Base-by-base conservation (phyloP, 2,888 invertebrate species). In the Trachelus troglodyta region DNA sequence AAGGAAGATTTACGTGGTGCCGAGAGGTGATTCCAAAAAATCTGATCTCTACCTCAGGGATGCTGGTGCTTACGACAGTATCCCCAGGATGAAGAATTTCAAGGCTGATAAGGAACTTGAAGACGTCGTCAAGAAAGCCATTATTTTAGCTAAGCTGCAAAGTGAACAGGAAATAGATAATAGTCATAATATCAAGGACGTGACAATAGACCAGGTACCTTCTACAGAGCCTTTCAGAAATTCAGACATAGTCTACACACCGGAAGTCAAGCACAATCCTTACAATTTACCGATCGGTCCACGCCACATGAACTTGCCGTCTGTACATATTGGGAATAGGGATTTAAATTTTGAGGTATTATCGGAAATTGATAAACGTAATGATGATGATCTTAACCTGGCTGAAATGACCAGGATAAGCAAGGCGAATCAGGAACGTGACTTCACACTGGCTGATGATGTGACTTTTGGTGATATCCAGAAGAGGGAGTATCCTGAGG, bases 51-150 rank as follows among this genome's bases (percentile, higher is more conserved):
- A 40, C 40, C 15, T 15, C 40, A 15, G 40, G 15, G 40, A 40
- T 15, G 74, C 11, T 15, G 74, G 34, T 33, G 6, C 12, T 12
- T 30, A 69, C 12, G 69, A 69, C 3, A n/a, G 30, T 23, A 12
- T 12, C 4, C n/a, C 69, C 12, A 69, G 12, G 69, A 15, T 15
- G 71, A 12, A 40, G 0, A 40, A 35, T 74, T 23, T 34, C 15
- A 37, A 75, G 23, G 56, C 68, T 30, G 81, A 81, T 33, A 37
- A 56, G 11, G 78, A 79, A 12, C 73, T 82, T 23, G 79, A 81
- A 37, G 71, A 77, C 23, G n/a, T 80, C 0, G 78, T 82, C 37
- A 77, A 76, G n/a, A 69, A 75, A 69, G 81, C 78, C 4, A 78
- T 79, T 12, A 75, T 35, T 0, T 12, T 40, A 15, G 79, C 79